Percentiles rank a stretch among this genome's conserved stretches.
phyloP scores from a whole-genome alignment of 2,797 vertebrate species.

The Aldrovandia affinis region DNA sequence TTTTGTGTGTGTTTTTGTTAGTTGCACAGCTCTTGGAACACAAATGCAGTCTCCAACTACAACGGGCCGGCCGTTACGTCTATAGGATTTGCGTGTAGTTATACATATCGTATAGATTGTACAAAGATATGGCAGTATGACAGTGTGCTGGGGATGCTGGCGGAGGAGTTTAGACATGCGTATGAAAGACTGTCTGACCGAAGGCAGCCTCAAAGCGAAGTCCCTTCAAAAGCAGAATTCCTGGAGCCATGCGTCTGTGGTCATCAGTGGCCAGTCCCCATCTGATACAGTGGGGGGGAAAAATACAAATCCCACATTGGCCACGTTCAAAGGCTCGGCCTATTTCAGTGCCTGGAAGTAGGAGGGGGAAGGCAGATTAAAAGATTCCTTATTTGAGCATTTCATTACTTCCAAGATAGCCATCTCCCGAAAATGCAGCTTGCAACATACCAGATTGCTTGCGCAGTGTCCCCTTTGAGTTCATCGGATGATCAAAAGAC shows the following conservation, averaged over 20 bases:
- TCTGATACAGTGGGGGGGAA: not conserved
- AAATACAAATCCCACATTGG: not conserved
- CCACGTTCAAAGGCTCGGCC: not conserved
- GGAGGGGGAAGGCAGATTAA: slow-evolving; percentile 67
- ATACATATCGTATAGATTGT: not conserved
- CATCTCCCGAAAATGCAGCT: slow-evolving; percentile 68
- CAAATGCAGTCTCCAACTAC: not conserved
- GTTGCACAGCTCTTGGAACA: not conserved
- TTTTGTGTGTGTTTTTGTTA: not conserved
- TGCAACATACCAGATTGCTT: slow-evolving; percentile 64
- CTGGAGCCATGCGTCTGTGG: not conserved
- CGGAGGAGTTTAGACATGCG: not conserved
- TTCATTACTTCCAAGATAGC: slow-evolving; percentile 76
- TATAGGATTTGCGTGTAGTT: not conserved
- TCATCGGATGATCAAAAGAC: slow-evolving; percentile 73
- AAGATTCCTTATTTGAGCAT: slow-evolving; percentile 68
- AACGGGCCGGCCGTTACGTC: not conserved
- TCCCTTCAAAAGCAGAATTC: slow-evolving; percentile 1
- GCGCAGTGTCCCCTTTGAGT: slow-evolving; percentile 70
- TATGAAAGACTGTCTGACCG: not conserved
- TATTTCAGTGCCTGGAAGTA: not conserved
- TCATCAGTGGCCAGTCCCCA: not conserved
- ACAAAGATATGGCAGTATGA: not conserved
- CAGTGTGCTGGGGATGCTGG: not conserved
- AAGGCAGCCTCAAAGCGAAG: not conserved